Base-by-base conservation (phyloP, 2,797 vertebrate species). In the Arrhamphus sclerolepis region DNA sequence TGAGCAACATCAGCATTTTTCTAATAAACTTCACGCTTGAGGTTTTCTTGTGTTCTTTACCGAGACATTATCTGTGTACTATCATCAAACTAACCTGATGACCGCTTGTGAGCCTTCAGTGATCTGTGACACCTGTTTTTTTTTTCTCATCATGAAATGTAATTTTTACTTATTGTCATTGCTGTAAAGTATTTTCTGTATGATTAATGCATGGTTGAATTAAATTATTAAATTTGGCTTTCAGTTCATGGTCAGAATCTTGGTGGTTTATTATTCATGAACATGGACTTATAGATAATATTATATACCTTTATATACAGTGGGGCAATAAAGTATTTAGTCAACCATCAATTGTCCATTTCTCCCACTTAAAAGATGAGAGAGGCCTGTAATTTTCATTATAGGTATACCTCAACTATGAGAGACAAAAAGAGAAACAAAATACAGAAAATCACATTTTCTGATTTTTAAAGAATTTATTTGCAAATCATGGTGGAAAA, bases 131-230 rank as follows among this genome's bases (percentile, higher is more conserved):
- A 51, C 22, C 40, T 66, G 18, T 42, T 40, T 51, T 72, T 72
- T 70, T 40, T 60, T 58, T 44, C 42, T 73, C 61, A 52, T 94
- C 89, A 93, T 92, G 89, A 94, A 93, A 71, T 76, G 49, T 72
- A 1, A 29, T 57, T 66, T 66, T 60, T 61, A 62, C 49, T 64
- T 54, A 62, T 56, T 76, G 82, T 86, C 71, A 73, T 83, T 77
- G 66, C 61, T 89, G 85, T 88, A 82, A 82, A 89, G 49, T 66
- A 75, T 76, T 87, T 88, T 89, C 77, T 86, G 67, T 73, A 80
- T 83, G 72, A 49, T 83, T 84, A 81, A 70, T 87, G 87, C 88
- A 90, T 90, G 88, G 58, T 82, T 72, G 60, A 81, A 84, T 85
- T 89, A 91, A 91, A 89, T 90, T 87, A 89, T 90, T 89, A 88